Percentiles rank a stretch among this genome's conserved stretches.
These are phyloP conservation scores for Siniperca chuatsi DNA, from an alignment of 2,113 vertebrate genomes.

Conservation along the genomic window DNA sequence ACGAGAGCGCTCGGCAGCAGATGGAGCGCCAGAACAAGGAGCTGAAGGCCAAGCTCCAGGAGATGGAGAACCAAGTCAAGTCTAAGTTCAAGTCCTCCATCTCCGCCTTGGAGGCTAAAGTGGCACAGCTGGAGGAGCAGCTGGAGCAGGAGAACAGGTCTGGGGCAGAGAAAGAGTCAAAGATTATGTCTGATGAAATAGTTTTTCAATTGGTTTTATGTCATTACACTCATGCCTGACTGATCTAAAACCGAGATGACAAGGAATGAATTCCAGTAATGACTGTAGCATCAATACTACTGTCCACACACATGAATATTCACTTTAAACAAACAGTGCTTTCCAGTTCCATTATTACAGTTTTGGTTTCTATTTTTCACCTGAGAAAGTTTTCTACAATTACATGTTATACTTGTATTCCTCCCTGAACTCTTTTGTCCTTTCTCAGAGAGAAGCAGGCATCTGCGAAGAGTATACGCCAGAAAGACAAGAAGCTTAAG, in stretches of 20 bases:
- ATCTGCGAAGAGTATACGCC: constrained; percentile 86
- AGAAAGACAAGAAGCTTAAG: constrained; percentile 98
- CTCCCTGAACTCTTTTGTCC: neutral
- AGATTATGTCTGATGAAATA: neutral
- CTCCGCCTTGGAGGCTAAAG: constrained; percentile 90
- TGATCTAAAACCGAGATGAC: neutral
- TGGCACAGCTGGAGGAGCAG: constrained; percentile 93
- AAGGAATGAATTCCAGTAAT: neutral
- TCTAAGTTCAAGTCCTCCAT: constrained; percentile 95
- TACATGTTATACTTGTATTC: neutral
- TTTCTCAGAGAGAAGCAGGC: constrained; percentile 90
- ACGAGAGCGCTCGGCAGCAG: constrained; percentile 92
- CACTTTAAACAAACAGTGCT: neutral
- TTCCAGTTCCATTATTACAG: neutral
- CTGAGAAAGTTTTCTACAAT: neutral
- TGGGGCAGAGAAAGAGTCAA: constrained; percentile 5
- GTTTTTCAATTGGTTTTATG: neutral
- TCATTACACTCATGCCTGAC: neutral
- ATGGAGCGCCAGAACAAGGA: constrained; percentile 97
- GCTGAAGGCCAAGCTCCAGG: constrained; percentile 92
- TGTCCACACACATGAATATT: neutral
- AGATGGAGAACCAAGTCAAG: constrained; percentile 93
- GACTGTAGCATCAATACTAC: neutral
- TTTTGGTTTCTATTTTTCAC: neutral
- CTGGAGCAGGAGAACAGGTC: constrained; percentile 95